Base-by-base conservation (phyloP, 92 coral and sea anemone species). In the Diadumene lineata region DNA sequence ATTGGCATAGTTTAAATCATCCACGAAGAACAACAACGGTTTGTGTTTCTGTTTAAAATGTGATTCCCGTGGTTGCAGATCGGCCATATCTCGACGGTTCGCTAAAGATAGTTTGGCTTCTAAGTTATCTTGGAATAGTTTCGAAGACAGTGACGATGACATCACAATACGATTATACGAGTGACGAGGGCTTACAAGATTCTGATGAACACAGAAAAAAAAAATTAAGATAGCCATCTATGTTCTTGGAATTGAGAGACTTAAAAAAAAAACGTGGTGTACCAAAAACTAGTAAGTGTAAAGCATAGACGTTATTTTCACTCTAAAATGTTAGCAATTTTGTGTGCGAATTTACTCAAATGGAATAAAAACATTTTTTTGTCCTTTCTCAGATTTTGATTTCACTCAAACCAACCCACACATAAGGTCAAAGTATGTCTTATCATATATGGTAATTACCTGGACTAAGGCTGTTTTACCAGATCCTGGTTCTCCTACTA, bases 391-490 rank as follows among this genome's bases (percentile, higher is more conserved):
- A n/a, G n/a, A n/a, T n/a, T n/a, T n/a, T n/a, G n/a, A n/a, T n/a
- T n/a, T n/a, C n/a, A n/a, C n/a, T n/a, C n/a, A n/a, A n/a, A n/a
- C n/a, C n/a, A n/a, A n/a, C 48, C 48, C 13, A 38, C 48, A 38
- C 13, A 13, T 38, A 38, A 4, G 48, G 6, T 4, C 13, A 38
- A 38, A 6, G 48, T 38, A 38, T 38, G 7, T 4, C 13, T 4
- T 38, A 38, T 38, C 13, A 38, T 38, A 38, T 38, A 38, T 38
- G 6, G 13, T 13, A 38, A 38, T 38, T 63, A 96, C 99, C 96
- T 92, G 99, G 62, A 96, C 79, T 32, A 96, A 82, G 1, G 99
- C 84, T 0, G 99, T 76, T 77, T 96, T 96, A 53, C 99, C 99
- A 7, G 76, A 63, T 1, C 99, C 99, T 11, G 97, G 78, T 7